Evolutionary conservation across 1,140 invertebrate species (phyloP), one percentile per base, ranked within the genome.

Genomic region (Linepithema humile): DNA sequence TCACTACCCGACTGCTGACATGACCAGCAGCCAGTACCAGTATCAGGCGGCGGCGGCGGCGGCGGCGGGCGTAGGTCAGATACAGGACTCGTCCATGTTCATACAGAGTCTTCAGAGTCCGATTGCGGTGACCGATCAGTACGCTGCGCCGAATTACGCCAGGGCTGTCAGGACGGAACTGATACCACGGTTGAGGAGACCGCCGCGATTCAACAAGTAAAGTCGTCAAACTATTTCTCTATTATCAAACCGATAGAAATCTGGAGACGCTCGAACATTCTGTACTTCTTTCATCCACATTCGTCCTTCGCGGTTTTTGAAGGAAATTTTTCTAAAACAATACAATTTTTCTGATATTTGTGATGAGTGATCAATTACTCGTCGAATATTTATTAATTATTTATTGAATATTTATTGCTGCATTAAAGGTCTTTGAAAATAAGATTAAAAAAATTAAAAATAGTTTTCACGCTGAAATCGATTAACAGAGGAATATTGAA

Each of bases 101-200:
- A 90, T 93, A 45, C 91, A 92, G 67, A 92, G 86, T 43, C 50
- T 92, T 40, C 90, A 89, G 23, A 92, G 91, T 64, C 90, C 92
- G 4, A 90, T 93, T n/a, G 83, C 90, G 9, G 88, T 93, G 23
- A 88, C 91, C 0, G 92, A 93, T 85, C 92, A 93, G 20, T 93
- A 91, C 26, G 83, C 90, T 20, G 85, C 90, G 15, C 84, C 90
- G n/a, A 93, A 86, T 89, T 92, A 93, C 50, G 90, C 91, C 15
- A 87, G 89, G 64, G 80, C 91, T 2, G 89, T 92, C n/a, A 88
- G 91, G 43, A 89, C 90, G 3, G 92, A 93, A 64, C 35, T 93
- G 65, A 87, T 93, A 62, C 92, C 91, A 10, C 84, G 88, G 32
- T 69, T 92, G 48, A 90, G 88, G 45, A 86, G 91, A 82, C 89